phyloP scores from a whole-genome alignment of 2,797 vertebrate genomes.

The Poecilia wingei region DNA sequence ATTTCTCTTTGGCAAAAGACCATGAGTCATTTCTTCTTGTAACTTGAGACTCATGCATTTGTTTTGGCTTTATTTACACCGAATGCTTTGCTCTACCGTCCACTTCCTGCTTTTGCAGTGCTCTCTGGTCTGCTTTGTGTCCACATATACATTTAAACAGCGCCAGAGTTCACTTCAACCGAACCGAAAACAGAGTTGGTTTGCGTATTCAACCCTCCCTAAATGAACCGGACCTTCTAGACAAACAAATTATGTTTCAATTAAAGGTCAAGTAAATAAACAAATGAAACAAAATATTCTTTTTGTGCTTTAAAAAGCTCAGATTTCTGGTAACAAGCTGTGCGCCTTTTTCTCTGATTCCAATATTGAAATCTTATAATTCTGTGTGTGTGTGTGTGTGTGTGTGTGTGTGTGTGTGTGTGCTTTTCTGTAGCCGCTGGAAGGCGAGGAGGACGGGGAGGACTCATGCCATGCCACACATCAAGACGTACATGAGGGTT shows the following conservation, averaged over 20 bases:
- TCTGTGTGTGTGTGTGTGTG: background rate
- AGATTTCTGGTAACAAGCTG: background rate
- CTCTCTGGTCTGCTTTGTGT: too few species aligned
- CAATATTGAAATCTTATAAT: background rate
- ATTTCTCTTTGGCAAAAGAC: too few species aligned
- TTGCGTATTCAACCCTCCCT: too few species aligned
- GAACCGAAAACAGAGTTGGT: too few species aligned
- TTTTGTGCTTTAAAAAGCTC: background rate
- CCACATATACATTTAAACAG: too few species aligned
- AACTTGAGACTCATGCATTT: too few species aligned
- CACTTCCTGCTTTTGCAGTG: too few species aligned
- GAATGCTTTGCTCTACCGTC: too few species aligned
- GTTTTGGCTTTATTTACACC: too few species aligned
- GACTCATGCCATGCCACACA: slow-evolving; percentile 94
- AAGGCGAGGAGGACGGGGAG: slow-evolving; percentile 89
- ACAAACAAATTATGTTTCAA: background rate
- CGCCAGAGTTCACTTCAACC: too few species aligned
- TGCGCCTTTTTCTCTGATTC: background rate
- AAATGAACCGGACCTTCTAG: too few species aligned
- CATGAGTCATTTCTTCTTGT: too few species aligned
- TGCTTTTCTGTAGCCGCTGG: slow-evolving; percentile 81
- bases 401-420: background rate
- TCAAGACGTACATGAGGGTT: slow-evolving; percentile 94
- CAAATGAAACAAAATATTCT: background rate
- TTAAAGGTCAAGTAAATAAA: background rate